Percentiles rank a stretch among this genome's conserved stretches.
phyloP scores from a whole-genome alignment of 2,888 invertebrate genomes.

The Parthenolecanium corni region DNA sequence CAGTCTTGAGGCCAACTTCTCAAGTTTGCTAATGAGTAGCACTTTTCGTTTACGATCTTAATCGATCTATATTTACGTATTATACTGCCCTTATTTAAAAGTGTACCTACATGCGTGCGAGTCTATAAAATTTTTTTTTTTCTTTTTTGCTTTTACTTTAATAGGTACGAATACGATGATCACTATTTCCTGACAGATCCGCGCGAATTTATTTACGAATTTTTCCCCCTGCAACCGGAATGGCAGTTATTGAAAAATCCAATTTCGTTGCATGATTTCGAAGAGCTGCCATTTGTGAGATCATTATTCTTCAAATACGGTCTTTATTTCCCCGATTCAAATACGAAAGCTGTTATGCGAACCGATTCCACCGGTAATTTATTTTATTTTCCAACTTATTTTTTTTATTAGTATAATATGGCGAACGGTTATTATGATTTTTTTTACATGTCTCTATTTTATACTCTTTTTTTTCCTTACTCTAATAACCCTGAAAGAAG shows the following conservation, averaged over 20 bases:
- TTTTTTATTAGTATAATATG: too few species aligned
- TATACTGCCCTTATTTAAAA: too few species aligned
- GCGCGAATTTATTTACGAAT: conserved; percentile 98
- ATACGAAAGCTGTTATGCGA: conserved; percentile 84
- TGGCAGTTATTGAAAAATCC: conserved; percentile 95
- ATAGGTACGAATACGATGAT: conserved; percentile 95
- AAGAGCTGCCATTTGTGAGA: conserved; percentile 92
- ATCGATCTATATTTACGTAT: too few species aligned
- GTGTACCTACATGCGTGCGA: too few species aligned
- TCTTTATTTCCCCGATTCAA: conserved; percentile 83
- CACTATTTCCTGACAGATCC: conserved; percentile 99
- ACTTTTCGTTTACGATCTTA: too few species aligned
- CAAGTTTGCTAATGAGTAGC: too few species aligned
- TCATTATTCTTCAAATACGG: conserved; percentile 96
- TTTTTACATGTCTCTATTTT: too few species aligned
- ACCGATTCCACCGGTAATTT: conserved; percentile 80
- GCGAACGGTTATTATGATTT: too few species aligned
- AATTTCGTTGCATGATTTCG: conserved; percentile 86
- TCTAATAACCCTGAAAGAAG: too few species aligned
- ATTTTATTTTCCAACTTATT: not conserved
- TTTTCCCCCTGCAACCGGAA: conserved; percentile 90
- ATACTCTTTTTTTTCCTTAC: too few species aligned
- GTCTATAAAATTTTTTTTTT: too few species aligned
- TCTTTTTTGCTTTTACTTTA: not conserved
- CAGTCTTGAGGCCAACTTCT: too few species aligned